Evolutionary conservation across 2,797 vertebrate genomes (phyloP).

Genomic region (Petrocephalus sullivani): DNA sequence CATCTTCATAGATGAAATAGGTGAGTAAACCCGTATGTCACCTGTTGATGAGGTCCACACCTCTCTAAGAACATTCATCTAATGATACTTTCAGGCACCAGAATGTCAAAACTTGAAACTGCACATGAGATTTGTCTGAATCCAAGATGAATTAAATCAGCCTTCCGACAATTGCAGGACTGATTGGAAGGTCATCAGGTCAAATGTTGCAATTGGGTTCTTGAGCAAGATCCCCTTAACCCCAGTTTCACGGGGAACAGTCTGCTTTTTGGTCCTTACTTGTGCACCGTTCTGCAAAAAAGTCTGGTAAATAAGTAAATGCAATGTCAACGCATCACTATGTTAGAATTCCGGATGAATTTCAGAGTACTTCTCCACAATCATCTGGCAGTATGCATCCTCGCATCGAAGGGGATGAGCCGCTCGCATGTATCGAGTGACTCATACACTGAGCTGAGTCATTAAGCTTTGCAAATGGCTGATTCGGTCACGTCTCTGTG

Average conservation of each 20-base stretch:
- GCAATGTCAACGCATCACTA: background rate
- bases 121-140: background rate
- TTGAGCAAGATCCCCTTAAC: background rate
- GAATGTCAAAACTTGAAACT: background rate
- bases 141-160: background rate
- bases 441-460: background rate
- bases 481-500: background rate
- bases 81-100: background rate
- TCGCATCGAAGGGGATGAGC: background rate
- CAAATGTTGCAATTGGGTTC: background rate
- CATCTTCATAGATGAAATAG: constrained; percentile 75
- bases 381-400: background rate
- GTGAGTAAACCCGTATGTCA: constrained; percentile 45
- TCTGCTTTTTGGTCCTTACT: background rate
- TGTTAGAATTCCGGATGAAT: background rate
- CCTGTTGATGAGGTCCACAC: background rate
- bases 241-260: background rate
- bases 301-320: background rate
- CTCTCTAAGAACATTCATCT: background rate
- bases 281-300: background rate
- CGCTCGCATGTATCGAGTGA: background rate
- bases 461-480: background rate
- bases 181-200: background rate
- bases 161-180: background rate
- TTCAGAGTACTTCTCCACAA: background rate